These are phyloP conservation scores for Jacana jacana DNA, from an alignment of 2,113 vertebrate genomes.

Conservation along the genomic window DNA sequence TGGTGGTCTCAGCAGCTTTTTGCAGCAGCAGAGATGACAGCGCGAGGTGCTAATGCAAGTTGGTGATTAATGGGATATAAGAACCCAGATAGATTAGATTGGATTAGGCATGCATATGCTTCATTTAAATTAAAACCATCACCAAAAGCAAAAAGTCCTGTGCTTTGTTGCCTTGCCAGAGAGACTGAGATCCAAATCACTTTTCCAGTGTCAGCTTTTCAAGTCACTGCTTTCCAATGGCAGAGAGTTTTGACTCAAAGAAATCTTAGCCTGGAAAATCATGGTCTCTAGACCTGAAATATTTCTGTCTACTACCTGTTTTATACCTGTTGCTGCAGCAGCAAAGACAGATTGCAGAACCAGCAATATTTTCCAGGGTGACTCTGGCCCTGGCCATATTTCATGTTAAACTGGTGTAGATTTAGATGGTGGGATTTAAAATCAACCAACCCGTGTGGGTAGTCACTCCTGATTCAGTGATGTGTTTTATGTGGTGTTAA, in stretches of 20 bases:
- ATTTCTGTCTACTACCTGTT: not conserved
- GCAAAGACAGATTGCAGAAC: not conserved
- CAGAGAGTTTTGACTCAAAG: not conserved
- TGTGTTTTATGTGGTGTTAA: not conserved
- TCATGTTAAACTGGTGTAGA: not conserved
- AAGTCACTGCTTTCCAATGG: not conserved
- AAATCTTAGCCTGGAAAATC: not conserved
- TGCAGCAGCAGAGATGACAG: not conserved
- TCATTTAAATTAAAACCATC: constrained; percentile 24
- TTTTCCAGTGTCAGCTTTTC: no score
- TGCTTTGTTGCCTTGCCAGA: not conserved
- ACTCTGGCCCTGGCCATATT: not conserved
- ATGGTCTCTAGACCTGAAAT: not conserved
- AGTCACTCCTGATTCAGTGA: not conserved
- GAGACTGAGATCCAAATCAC: not conserved
- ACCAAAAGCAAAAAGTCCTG: not conserved
- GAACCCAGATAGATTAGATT: constrained; percentile 38
- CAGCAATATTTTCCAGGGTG: not conserved
- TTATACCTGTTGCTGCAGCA: not conserved
- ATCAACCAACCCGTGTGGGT: not conserved
- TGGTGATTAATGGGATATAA: constrained; percentile 50
- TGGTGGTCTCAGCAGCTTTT: not conserved
- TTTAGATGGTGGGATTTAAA: not conserved
- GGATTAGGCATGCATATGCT: constrained; percentile 20
- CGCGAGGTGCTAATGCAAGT: constrained; percentile 11